A percentile compares a stretch with the other conserved stretches of the same genome.
Conservation (phyloP, 2,888 invertebrate genomes). For the Sacculina carcini region DNA sequence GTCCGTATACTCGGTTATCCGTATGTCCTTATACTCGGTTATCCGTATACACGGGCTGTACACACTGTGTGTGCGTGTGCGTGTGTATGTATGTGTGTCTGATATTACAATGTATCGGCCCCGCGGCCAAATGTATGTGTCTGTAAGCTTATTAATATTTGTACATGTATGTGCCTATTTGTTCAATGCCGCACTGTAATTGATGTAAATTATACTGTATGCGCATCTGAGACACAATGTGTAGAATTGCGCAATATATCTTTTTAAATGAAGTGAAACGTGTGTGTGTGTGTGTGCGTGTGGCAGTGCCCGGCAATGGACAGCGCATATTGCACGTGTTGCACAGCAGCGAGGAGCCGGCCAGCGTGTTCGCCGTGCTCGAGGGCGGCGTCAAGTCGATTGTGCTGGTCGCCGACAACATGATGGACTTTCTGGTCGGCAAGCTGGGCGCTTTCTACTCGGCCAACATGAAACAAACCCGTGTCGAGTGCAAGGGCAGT, state of each 20-base stretch:
- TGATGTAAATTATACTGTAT: too few relatives aligned
- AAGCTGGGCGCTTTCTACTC: conserved; percentile 67
- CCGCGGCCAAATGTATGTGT: neutral
- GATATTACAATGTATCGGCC: neutral
- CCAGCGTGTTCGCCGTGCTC: conserved; percentile 69
- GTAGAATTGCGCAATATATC: too few relatives aligned
- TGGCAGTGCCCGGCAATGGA: conserved; percentile 2
- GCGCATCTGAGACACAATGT: too few relatives aligned
- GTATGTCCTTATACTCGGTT: neutral
- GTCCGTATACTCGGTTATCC: neutral
- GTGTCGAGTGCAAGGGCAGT: conserved; percentile 33
- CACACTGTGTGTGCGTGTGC: neutral
- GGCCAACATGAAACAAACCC: conserved; percentile 55
- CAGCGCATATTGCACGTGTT: conserved; percentile 68
- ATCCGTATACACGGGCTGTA: neutral
- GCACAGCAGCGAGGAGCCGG: conserved; percentile 84
- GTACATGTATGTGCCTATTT: neutral
- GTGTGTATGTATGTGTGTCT: neutral
- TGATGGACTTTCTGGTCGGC: conserved; percentile 69
- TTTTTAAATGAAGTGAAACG: too few relatives aligned
- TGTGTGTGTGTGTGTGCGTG: neutral
- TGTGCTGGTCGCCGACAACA: conserved; percentile 62
- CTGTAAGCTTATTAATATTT: neutral
- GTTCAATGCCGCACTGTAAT: too few relatives aligned
- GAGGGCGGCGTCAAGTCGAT: conserved; percentile 28